These are phyloP conservation scores for Chironex yamaguchii DNA, from an alignment of 30 jellyfish, hydroid and myxozoan genomes.

Conservation along the genomic window DNA sequence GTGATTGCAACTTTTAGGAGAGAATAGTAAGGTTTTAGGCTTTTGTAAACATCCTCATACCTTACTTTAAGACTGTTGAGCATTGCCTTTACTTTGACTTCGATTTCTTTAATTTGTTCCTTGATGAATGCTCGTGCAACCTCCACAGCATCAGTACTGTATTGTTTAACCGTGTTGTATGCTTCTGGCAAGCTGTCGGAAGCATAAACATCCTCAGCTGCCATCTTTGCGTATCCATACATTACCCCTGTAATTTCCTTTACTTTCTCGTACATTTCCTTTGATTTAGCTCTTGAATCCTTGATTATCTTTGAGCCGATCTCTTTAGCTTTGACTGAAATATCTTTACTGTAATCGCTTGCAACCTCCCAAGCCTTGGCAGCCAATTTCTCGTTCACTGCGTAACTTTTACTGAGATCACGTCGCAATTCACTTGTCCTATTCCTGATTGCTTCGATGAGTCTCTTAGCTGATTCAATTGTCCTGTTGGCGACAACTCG, in stretches of 20 bases:
- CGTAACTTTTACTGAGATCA: constrained; percentile 60
- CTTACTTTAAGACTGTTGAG: neutral
- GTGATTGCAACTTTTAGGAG: constrained; percentile 56
- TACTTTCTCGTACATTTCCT: constrained; percentile 40
- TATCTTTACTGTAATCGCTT: neutral
- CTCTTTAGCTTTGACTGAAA: neutral
- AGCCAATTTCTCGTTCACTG: neutral
- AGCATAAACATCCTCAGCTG: constrained; percentile 63
- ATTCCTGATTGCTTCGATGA: constrained; percentile 67
- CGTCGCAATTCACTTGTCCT: constrained; percentile 84
- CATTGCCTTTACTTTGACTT: constrained; percentile 8
- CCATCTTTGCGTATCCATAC: constrained; percentile 38
- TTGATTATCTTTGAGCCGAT: neutral
- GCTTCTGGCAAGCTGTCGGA: constrained; percentile 72
- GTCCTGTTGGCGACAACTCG: constrained; percentile 56
- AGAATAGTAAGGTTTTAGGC: constrained; percentile 67
- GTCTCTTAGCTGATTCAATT: constrained; percentile 28
- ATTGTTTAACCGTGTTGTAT: constrained; percentile 54
- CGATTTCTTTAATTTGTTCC: constrained; percentile 27
- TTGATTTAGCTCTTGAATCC: neutral
- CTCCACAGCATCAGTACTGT: constrained; percentile 32
- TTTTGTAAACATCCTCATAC: constrained; percentile 31
- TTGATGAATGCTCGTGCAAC: constrained; percentile 40
- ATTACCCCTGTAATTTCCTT: constrained; percentile 43
- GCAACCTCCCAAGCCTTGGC: neutral